Base-by-base conservation (phyloP, 37 sponge, comb jelly and placozoan species). In the Chondrilla cf. caribensis region DNA sequence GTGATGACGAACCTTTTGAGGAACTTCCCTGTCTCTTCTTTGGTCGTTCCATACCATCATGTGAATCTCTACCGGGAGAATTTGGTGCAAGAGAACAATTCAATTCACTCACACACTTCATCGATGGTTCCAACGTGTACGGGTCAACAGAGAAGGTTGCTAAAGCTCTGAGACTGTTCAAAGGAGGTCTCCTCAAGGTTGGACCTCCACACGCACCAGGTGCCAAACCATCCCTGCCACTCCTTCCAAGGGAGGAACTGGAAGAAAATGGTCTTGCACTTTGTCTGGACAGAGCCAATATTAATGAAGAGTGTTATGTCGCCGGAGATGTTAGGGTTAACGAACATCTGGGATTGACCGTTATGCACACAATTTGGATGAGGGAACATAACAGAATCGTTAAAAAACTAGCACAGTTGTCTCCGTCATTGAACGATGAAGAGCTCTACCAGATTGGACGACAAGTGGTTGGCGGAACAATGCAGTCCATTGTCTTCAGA, bases 361-460 rank as follows among this genome's bases (percentile, higher is more conserved):
- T 89, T 6, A 89, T 98, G 96, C 99, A 98, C 85, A 98, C 96
- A 18, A 76, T 98, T 8, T 98, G 90, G 89, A 60, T 98, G 47
- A 43, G 99, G 64, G 96, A 98, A 58, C 99, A 98, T 91, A 98
- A 98, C 76, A 76, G 96, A 66, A 86, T 93, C 59, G 99, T 93
- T 38, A 47, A 58, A 5, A 26, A 38, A 36, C 81, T 98, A 43
- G 78, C 66, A 0, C 25, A 31, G 37, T 39, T 95, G 42, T 96
- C 95, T 77, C 95, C 92, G 0, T 40, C 26, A 44, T 97, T 93
- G 97, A 66, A 72, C 5, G 95, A 97, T 60, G 98, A 97, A 43
- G 80, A 86, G 25, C 64, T 95, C 15, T 97, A 77, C 66, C 91
- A 97, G 81, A 89, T 83, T 25, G 89, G 91, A 55, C 83, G 95